Percentiles rank a stretch among this genome's conserved stretches.
phyloP scores from a whole-genome alignment of 2,888 invertebrate genomes.

The Pachycephus smyrnensis region DNA sequence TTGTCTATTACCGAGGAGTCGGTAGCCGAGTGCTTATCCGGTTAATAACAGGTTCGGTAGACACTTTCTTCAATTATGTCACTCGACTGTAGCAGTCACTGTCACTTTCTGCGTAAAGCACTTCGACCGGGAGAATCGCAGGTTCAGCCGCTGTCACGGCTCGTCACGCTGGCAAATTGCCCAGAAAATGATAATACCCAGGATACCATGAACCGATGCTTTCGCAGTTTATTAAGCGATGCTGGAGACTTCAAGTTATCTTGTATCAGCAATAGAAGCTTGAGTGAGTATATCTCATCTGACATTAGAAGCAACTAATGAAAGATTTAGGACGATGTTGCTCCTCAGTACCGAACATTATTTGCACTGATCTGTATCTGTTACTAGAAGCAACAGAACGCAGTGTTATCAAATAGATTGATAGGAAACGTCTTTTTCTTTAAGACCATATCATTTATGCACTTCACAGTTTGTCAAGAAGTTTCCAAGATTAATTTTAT shows the following conservation, averaged over 20 bases:
- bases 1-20: not conserved
- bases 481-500: not conserved
- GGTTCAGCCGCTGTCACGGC: constrained; percentile 38
- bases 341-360: constrained; percentile 10
- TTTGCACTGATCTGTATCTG: constrained; percentile 51
- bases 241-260: not conserved
- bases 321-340: not conserved
- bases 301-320: not conserved
- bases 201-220: not conserved
- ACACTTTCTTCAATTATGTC: constrained; percentile 54
- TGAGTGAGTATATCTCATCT: not conserved
- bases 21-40: constrained; percentile 25
- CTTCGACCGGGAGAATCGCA: constrained; percentile 29
- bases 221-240: not conserved
- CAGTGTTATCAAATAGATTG: constrained; percentile 36
- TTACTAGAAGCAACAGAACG: constrained; percentile 53
- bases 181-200: constrained; percentile 32
- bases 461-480: not conserved
- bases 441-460: not conserved
- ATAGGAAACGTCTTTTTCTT: not conserved
- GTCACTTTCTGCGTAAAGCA: constrained; percentile 34
- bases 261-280: not conserved
- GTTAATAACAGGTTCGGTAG: constrained; percentile 43
- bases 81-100: constrained; percentile 33
- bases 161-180: constrained; percentile 37